Evolutionary conservation across 2,113 vertebrate species (phyloP).

Genomic region (Lichenostomus cassidix): DNA sequence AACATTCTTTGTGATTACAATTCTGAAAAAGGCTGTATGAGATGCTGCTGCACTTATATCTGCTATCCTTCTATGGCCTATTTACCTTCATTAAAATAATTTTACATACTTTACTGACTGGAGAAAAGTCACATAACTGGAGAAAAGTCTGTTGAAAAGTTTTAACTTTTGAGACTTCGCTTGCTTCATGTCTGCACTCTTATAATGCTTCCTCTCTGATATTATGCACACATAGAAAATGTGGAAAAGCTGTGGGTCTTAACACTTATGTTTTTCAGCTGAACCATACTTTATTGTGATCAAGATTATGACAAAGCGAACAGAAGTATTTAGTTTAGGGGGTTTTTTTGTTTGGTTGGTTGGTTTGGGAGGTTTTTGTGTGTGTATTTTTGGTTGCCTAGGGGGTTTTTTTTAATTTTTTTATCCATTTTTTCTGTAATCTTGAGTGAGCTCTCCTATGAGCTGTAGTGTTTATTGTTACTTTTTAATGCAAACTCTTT

Average conservation of each 20-base stretch:
- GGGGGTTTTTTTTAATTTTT: background rate
- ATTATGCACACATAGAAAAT: background rate
- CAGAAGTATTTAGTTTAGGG: background rate
- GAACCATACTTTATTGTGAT: background rate
- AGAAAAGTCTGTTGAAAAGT: background rate
- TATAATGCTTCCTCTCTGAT: background rate
- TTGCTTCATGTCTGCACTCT: background rate
- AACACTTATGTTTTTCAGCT: background rate
- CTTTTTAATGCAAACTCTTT: background rate
- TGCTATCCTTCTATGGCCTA: background rate
- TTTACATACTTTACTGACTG: background rate
- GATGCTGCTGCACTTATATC: background rate
- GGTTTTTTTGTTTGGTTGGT: no score
- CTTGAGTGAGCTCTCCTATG: background rate
- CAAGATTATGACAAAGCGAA: background rate
- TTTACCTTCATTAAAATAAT: background rate
- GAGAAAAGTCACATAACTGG: background rate
- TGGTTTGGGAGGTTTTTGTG: rapidly evolving
- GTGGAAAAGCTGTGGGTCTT: background rate
- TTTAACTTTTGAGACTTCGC: background rate
- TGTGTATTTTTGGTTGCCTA: background rate
- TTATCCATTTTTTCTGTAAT: background rate
- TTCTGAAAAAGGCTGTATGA: background rate
- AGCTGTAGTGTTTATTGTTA: background rate
- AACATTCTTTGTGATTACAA: background rate